Percentiles rank a stretch among this genome's conserved stretches.
Conservation (phyloP, 2,113 vertebrate genomes). For the Petroica traversi region DNA sequence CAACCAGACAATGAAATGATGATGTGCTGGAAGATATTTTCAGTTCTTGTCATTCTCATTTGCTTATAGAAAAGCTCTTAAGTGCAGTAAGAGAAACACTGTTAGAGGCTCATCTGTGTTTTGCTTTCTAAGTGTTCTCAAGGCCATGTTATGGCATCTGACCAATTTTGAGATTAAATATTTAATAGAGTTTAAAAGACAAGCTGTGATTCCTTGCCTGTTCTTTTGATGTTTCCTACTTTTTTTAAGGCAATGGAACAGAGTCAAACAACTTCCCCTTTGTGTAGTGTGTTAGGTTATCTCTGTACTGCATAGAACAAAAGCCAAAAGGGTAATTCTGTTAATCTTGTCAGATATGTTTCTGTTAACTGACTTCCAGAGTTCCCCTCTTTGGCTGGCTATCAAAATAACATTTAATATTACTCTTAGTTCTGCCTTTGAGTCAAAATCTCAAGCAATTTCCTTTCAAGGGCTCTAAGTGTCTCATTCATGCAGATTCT, state of each 20-base stretch:
- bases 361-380: not conserved
- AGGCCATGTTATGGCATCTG: not conserved
- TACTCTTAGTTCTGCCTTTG: not conserved
- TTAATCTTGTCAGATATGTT: not conserved
- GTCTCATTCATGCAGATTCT: not conserved
- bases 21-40: not conserved
- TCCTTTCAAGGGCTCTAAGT: not conserved
- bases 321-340: not conserved
- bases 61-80: not conserved
- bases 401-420: not conserved
- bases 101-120: not conserved
- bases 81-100: not conserved
- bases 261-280: not conserved
- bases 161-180: slow-evolving; percentile 12
- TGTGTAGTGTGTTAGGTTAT: not conserved
- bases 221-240: not conserved
- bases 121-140: not conserved
- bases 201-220: not conserved
- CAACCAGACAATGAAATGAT: not conserved
- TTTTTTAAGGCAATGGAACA: not conserved
- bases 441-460: not conserved
- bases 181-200: not conserved
- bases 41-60: not conserved
- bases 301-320: not conserved
- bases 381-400: not conserved